Percentiles rank a stretch among this genome's conserved stretches.
Conservation (phyloP, 2,113 vertebrate species). For the Asarcornis scutulata region DNA sequence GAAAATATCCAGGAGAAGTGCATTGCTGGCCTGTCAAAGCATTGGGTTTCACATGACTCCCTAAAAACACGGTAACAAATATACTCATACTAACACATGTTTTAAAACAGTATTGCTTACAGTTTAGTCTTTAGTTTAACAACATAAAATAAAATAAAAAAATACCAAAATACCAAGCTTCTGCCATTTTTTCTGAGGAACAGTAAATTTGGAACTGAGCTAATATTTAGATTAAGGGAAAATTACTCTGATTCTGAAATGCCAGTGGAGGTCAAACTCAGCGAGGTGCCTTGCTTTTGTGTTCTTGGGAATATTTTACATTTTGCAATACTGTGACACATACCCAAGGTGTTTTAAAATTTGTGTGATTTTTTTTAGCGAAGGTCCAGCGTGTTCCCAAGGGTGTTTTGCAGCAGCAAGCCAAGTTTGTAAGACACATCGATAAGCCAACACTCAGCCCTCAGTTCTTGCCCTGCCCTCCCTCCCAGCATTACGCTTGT, state of each 20-base stretch:
- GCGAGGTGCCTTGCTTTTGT: not conserved
- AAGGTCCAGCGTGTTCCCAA: not conserved
- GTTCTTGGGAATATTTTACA: not conserved
- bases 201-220: not conserved
- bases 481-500: not conserved
- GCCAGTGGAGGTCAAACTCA: not conserved
- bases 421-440: not conserved
- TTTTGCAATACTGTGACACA: not conserved
- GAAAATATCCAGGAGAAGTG: not conserved
- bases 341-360: fast-evolving
- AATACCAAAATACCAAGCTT: not conserved
- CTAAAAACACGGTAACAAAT: not conserved
- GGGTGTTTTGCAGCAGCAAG: not conserved
- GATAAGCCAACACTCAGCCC: not conserved
- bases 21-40: not conserved
- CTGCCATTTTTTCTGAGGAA: not conserved
- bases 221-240: not conserved
- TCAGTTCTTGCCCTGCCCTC: not conserved
- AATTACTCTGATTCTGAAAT: not conserved
- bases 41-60: not conserved
- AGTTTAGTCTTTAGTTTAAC: not conserved
- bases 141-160: not conserved
- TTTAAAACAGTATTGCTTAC: not conserved
- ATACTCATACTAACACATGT: not conserved
- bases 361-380: not conserved